These are phyloP conservation scores for Tonatia bakeri DNA, from an alignment of 2,113 vertebrate genomes.

Conservation along the genomic window DNA sequence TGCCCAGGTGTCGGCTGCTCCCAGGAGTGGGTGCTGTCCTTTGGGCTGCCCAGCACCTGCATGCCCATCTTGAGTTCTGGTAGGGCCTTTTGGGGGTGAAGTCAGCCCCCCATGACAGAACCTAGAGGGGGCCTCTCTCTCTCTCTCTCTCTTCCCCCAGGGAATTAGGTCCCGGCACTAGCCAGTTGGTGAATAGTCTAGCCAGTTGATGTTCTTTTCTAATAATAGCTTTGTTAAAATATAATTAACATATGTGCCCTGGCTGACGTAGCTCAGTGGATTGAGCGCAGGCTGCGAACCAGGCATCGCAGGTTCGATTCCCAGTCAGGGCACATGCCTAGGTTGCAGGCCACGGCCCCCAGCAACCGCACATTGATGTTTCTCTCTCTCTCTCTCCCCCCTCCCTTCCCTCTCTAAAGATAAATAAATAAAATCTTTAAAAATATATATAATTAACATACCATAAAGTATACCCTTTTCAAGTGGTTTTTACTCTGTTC, in stretches of 20 bases:
- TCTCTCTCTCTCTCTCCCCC: no score
- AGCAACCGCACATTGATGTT: no score
- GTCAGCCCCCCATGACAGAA: not conserved
- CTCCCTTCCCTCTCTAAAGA: no score
- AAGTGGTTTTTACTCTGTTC: not conserved
- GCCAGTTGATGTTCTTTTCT: not conserved
- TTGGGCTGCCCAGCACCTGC: not conserved
- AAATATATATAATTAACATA: not conserved
- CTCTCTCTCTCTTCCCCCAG: not conserved
- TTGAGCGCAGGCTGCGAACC: no score
- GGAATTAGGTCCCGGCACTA: not conserved
- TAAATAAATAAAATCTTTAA: no score
- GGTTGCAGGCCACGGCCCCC: no score
- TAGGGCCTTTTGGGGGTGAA: not conserved
- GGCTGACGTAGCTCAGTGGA: no score
- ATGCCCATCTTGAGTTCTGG: not conserved
- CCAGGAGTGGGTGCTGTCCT: rapidly evolving
- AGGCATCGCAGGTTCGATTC: no score
- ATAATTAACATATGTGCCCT: not conserved
- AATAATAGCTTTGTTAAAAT: not conserved
- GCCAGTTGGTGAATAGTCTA: not conserved
- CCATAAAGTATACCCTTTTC: not conserved
- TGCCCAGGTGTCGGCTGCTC: not conserved
- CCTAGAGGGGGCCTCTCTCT: not conserved
- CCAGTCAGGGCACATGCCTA: no score